Base-by-base conservation (phyloP, 92 coral and sea anemone species). In the Epizoanthus stellaris region DNA sequence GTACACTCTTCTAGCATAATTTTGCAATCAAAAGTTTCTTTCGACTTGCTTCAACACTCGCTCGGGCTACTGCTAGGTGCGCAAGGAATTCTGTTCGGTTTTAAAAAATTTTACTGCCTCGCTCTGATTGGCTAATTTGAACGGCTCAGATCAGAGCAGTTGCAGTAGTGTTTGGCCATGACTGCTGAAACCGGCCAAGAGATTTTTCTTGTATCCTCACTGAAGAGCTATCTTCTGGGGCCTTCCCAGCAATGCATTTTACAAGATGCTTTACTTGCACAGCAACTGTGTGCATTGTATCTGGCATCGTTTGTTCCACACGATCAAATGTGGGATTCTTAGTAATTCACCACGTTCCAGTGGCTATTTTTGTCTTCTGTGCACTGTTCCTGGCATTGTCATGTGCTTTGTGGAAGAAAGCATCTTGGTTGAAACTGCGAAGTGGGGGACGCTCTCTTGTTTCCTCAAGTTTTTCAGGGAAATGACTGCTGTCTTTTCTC, bases 211-310 rank as follows among this genome's bases (percentile, higher is more conserved):
- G 82, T 6, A 21, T 1, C 36, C 87, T 39, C 0, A 88, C 91
- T 39, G 84, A 45, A 5, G 42, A 1, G 53, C 85, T n/a, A 16
- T 87, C 90, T 38, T 86, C 89, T 67, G 89, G 67, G 40, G 79
- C 69, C 71, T 80, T 86, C 17, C 89, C 89, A 6, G 81, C 85
- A 8, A 86, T 25, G 14, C 85, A 80, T 21, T 64, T 58, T 4
- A 57, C 20, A 39, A 86, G 63, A 20, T 86, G 89, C 58, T 80
- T 80, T 0, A 80, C 39, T 21, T 87, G 86, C 4, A 87, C 86
- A 11, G 90, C 90, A 62, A 80, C 47, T 0, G 90, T 87, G 64
- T 87, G 90, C 86, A 87, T 87, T 5, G 82, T 67, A 81, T 87
- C 90, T 0, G 86, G 90, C 54, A 63, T 49, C 11, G 75, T 71